Evolutionary conservation across 2,797 vertebrate genomes (phyloP).

Genomic region (Tapirus indicus): DNA sequence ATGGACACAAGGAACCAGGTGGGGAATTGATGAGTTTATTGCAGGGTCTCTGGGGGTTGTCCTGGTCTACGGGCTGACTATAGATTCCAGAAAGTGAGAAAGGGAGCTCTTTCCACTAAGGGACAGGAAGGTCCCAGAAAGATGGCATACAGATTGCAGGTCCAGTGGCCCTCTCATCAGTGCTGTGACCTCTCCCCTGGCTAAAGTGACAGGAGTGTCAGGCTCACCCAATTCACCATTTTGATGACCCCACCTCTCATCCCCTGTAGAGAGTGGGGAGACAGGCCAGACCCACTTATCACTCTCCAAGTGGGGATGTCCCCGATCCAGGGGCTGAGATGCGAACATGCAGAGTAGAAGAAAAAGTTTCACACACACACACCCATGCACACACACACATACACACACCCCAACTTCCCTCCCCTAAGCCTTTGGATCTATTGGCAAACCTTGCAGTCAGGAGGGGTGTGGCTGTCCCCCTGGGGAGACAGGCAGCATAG

Average conservation of each 20-base stretch:
- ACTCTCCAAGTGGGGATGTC: not conserved
- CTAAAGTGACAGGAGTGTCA: not conserved
- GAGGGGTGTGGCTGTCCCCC: not conserved
- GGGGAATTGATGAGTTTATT: not conserved
- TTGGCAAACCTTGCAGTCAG: not conserved
- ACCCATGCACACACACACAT: not conserved
- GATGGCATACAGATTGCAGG: not conserved
- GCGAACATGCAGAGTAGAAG: not conserved
- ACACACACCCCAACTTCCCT: not conserved
- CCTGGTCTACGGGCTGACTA: not conserved
- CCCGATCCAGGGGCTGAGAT: not conserved
- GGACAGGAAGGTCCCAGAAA: not conserved
- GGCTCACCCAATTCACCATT: not conserved
- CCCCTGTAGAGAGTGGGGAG: not conserved
- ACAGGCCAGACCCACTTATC: not conserved
- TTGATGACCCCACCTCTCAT: not conserved
- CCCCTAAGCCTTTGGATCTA: not conserved
- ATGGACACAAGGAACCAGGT: not conserved
- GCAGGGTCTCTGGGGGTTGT: not conserved
- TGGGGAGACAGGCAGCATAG: no score
- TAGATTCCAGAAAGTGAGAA: not conserved
- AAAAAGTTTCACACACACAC: not conserved
- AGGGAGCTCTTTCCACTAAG: not conserved
- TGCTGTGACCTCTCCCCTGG: not conserved
- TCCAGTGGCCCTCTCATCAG: not conserved